Evolutionary conservation across 2,888 invertebrate genomes (phyloP), one percentile per base, ranked within the genome.

Genomic region (Scaptomyza cyrtandrae): DNA sequence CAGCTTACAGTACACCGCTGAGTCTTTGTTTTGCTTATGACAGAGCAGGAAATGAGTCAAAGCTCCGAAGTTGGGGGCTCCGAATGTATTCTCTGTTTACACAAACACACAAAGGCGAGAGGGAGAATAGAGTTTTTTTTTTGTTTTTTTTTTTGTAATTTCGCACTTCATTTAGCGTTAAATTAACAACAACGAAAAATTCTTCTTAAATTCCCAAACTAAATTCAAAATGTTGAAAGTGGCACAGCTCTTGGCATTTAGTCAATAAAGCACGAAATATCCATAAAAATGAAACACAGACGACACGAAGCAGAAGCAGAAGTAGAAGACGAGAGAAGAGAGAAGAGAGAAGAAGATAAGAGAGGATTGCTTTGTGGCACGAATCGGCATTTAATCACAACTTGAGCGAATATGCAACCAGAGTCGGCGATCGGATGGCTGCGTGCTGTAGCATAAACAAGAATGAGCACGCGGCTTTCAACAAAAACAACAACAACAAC

Each of bases 141-240:
- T 31, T 6, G 5, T 31, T 6, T 6, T 31, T 31, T 31, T 61
- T 59, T 64, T 68, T 62, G 82, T 85, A 86, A 86, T 86, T 86
- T 87, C 86, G 87, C 86, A 86, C 86, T 86, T 86, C 86, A 86
- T 86, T 86, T 86, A 80, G 86, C 87, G 80, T 83, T 80, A 86
- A 86, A 85, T 86, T 82, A 86, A 83, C 65, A 81, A 64, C 53
- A 59, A 35, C 14, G 35, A 58, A 63, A 68, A 71, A 16, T 41
- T 41, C 41, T 57, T 70, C 71, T 69, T 54, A 44, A 54, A 54
- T 64, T 74, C 67, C 41, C 43, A 60, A 65, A 59, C 62, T 5
- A 10, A 54, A 52, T 72, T 59, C 59, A 48, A n/a, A 46, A 39
- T 41, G 14, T 27, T 58, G 19, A 10, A 33, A 39, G 48, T 57